Base-by-base conservation (phyloP, 2,113 vertebrate species). In the Rhinichthys klamathensis region DNA sequence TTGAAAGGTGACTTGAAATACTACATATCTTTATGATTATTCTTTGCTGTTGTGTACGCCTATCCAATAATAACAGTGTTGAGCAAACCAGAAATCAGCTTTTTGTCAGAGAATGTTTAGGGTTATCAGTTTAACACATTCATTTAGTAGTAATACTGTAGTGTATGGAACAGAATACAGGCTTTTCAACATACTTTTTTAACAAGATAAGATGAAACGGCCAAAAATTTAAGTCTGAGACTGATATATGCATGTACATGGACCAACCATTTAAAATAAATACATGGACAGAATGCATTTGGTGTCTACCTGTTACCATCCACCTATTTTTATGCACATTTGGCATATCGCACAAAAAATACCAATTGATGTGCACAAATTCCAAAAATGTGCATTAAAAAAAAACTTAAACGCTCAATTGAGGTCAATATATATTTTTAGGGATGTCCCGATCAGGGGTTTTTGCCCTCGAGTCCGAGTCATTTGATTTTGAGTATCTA, bases 1-100 rank as follows among this genome's bases (percentile, higher is more conserved):
- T 41, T 73, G 38, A 73, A 73, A 41, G 70, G 70, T 44, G 23
- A 73, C 69, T 72, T 44, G 35, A 72, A 72, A 72, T 46, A 73
- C 23, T 73, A 56, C 18, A 56, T 2, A 56, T 56, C 18, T 56
- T 56, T 7, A 56, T 56, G 54, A 56, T 3, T 21, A 56, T 21
- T 56, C 6, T 56, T 56, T 56, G 23, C 35, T 15, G 70, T 46
- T 73, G 41, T 46, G 70, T 3, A 73, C 15, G 41, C 38, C 70
- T 46, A 11, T 73, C 23, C 23, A 73, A 2, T 38, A 70, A 23
- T 12, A 70, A 41, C 32, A 70, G 18, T 2, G 38, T 23, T 35
- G 35, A 69, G 8, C 8, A 67, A 70, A 70, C 18, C 32, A 70
- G 30, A 41, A 41, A 12, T 70, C 21, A 38, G 18, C 32, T 56